Evolutionary conservation across 2,113 vertebrate genomes (phyloP), one percentile per base, ranked within the genome.

Genomic region (Entelurus aequoreus): DNA sequence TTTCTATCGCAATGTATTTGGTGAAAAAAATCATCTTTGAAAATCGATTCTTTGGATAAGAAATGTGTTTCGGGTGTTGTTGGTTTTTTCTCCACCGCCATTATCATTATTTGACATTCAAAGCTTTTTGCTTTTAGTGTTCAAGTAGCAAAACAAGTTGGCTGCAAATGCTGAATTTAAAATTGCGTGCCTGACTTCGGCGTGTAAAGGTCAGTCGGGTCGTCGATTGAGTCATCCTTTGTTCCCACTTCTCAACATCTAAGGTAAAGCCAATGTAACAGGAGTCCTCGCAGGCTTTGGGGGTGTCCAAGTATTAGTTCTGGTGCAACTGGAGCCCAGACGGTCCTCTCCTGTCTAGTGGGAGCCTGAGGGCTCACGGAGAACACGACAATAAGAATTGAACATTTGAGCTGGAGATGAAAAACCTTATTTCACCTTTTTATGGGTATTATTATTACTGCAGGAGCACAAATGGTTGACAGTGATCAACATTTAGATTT

Each of bases 241-340:
- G 65, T 54, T 79, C 48, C 4, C 56, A 40, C 19, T 64, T 61
- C 48, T 77, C 50, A 65, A 67, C 40, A 5, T 76, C 54, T 66
- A 21, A 72, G 44, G 21, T 63, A 61, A 70, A 60, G 62, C 55
- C 66, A 69, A 79, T 70, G 77, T 75, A 67, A 70, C 56, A 50
- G 15, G 55, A 62, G 37, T 71, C 66, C 57, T 6, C 7, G 4
- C 56, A n/a, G 54, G 51, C 74, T 71, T 61, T 11, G 42, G 36
- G 28, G 51, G 63, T 73, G 55, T 50, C 38, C 50, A 62, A 68
- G 79, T 58, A 70, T 81, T 58, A 70, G 80, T 68, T 69, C 69
- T 65, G 63, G n/a, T 74, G 71, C 69, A 56, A 66, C 68, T 62
- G 70, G 70, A 63, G 36, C 35, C 49, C 35, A 66, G 76, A 81